Evolutionary conservation across 2,113 vertebrate species (phyloP), one percentile per base, ranked within the genome.

Genomic region (Grus americana): DNA sequence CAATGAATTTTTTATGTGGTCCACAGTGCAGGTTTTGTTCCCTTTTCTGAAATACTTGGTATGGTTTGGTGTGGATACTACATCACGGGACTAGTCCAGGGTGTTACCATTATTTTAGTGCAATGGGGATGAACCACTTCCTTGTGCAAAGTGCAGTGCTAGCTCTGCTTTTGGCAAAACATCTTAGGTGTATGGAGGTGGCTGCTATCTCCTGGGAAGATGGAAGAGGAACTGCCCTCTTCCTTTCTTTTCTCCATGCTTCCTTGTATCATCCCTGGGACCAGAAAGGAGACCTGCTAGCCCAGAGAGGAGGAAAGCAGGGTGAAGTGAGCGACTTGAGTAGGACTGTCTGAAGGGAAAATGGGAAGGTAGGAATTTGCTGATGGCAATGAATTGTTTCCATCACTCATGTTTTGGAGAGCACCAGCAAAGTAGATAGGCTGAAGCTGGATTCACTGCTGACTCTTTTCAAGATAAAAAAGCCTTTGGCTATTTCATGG

Each of bases 311-410:
- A 71, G 27, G 29, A 62, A 47, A 70, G 8, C 6, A 36, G 12
- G 1, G 22, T 21, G 23, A 36, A 70, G 7, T 13, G 9, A 46
- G 3, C 0, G 2, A 12, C n/a, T 54, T n/a, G 26, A 44, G n/a
- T 10, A 20, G 32, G 15, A 11, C 11, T 92, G 30, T 50, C 66
- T 36, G 40, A 40, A 61, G 20, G 30, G 38, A 92, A 86, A 72
- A 17, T 5, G 26, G 52, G 5, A 79, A 49, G 34, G 71, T 18
- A 62, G 55, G 24, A 55, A 6, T 38, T 62, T 76, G 24, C 7
- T 79, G 30, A 79, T 79, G 62, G 44, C 19, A n/a, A 58, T 34
- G 26, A 52, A 34, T 36, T 70, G 22, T 66, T 79, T 55, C 59
- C 26, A n/a, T 74, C 32, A 5, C 3, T 66, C 4, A 0, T 4